Evolutionary conservation across 2,888 invertebrate genomes (phyloP), one percentile per base, ranked within the genome.

Genomic region (Temnothorax rugatulus): DNA sequence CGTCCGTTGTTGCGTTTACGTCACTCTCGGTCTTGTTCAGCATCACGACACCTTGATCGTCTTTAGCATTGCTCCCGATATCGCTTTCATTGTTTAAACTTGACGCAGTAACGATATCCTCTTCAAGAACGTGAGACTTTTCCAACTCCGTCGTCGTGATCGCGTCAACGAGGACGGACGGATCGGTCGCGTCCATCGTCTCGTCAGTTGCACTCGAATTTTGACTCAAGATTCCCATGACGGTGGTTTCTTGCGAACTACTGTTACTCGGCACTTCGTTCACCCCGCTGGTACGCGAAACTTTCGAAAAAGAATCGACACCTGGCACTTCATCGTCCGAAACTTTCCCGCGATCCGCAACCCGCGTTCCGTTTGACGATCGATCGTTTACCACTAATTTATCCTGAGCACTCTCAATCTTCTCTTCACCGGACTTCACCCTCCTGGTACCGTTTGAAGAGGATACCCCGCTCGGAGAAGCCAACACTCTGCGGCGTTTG

Each of bases 401-500:
- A 9, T 75, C 81, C 13, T 75, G 83, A 34, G 69, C 34, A 41
- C 44, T 71, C 11, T 84, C 85, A 15, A 54, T 47, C 47, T 54
- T 73, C 74, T 44, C 71, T 4, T 71, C 50, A 0, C 47, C 52
- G 0, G 75, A 82, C 21, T 89, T 90, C 13, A 79, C n/a, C 34
- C 86, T 81, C n/a, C 86, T 86, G 41, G n/a, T 29, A 29, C 4
- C 54, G 9, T 4, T 52, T 13, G 15, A n/a, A 15, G 54, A 0
- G 0, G 57, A 59, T 21, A 44, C 15, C 3, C 44, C 57, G 13
- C 8, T 81, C 34, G 34, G 9, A 13, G 75, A 44, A 13, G 25
- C 57, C 90, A 86, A 25, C 44, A 86, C 61, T 9, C 90, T 87
- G 13, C 88, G 71, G 9, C 90, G 76, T 47, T 91, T 90, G 9